phyloP scores from a whole-genome alignment of 2,797 vertebrate species.

The Diglossa cyanea region DNA sequence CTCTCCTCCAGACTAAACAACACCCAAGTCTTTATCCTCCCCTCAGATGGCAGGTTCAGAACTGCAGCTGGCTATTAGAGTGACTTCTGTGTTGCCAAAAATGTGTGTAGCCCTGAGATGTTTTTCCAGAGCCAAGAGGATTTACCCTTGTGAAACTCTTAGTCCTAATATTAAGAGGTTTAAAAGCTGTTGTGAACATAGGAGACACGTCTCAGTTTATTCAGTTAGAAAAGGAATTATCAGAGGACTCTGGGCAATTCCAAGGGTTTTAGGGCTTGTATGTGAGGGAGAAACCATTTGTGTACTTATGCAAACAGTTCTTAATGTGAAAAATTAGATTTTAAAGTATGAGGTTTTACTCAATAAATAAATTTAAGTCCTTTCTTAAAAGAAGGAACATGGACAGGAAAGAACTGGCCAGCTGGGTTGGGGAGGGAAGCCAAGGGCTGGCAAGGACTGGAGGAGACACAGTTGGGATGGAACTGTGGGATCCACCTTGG shows the following conservation, averaged over 20 bases:
- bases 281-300: not conserved
- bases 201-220: not conserved
- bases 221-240: not conserved
- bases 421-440: not conserved
- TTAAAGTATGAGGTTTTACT: not conserved
- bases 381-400: not conserved
- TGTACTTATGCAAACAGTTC: not conserved
- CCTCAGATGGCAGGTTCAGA: not conserved
- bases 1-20: conserved; percentile 57
- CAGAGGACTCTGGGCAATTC: not conserved
- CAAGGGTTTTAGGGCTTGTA: not conserved
- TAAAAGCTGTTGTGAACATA: not conserved
- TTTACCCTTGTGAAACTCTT: not conserved
- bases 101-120: not conserved
- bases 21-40: not conserved
- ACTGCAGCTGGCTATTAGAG: not conserved
- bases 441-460: not conserved
- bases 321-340: not conserved
- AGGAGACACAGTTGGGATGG: not conserved
- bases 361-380: not conserved
- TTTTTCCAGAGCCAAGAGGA: not conserved
- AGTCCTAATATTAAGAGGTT: not conserved
- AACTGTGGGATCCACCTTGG: not conserved
- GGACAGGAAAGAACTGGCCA: not conserved
- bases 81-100: not conserved